Evolutionary conservation across 1,140 invertebrate genomes (phyloP).

Genomic region (Hyphantria cunea): DNA sequence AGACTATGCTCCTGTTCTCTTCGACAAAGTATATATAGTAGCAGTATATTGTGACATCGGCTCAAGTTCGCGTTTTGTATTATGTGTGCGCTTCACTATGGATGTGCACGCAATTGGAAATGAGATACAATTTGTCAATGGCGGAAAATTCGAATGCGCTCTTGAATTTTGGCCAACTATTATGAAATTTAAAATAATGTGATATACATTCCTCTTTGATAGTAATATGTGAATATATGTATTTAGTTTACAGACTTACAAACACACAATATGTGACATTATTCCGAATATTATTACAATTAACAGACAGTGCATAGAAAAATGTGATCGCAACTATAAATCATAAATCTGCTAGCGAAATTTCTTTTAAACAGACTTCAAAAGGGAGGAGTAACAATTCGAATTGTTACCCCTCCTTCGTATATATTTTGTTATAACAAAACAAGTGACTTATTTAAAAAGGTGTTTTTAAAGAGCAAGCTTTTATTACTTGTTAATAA

Average conservation of each 20-base stretch:
- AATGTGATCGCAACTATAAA: no score
- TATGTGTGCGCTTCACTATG: conserved; percentile 62
- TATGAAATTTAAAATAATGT: conserved; percentile 53
- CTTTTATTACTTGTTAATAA: no score
- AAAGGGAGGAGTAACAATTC: no score
- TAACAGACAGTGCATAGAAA: no score
- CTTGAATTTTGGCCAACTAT: conserved; percentile 72
- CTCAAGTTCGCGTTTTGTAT: conserved; percentile 72
- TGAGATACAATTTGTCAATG: conserved; percentile 75
- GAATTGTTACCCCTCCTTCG: no score
- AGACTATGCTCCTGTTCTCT: conserved; percentile 62
- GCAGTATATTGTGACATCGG: conserved; percentile 59
- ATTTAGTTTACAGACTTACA: neutral
- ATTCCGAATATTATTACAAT: no score
- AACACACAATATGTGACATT: neutral
- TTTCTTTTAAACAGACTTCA: no score
- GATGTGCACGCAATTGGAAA: conserved; percentile 74
- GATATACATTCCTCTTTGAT: neutral
- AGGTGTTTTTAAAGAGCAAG: no score
- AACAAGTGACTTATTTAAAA: no score
- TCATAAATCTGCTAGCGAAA: no score
- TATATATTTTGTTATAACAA: no score
- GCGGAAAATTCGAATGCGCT: conserved; percentile 67
- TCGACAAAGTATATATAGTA: conserved; percentile 66
- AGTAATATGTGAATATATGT: neutral